Percentiles rank a stretch among this genome's conserved stretches.
Evolutionary conservation across 2,113 vertebrate species (phyloP).

Genomic region (Zosterops japonicus): DNA sequence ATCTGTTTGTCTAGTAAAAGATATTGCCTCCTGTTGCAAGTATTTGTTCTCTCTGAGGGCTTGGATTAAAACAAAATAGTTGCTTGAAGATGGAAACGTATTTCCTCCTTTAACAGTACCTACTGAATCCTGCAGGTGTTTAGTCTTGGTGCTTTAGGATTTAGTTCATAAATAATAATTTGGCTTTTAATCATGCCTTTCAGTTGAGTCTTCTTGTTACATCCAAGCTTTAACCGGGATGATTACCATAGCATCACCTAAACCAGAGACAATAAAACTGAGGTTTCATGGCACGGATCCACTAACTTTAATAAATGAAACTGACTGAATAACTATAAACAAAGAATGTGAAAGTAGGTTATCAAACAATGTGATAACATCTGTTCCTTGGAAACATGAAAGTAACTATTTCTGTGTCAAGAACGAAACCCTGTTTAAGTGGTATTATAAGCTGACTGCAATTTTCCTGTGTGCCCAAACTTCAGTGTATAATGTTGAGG

Average conservation of each 20-base stretch:
- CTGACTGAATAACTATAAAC: constrained; percentile 30
- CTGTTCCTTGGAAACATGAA: constrained; percentile 52
- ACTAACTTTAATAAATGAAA: constrained; percentile 49
- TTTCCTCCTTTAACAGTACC: constrained; percentile 21
- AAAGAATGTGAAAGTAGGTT: constrained; percentile 52
- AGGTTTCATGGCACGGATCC: constrained; percentile 31
- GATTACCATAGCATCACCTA: constrained; percentile 27
- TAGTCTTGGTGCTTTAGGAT: neutral
- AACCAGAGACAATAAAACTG: constrained; percentile 35
- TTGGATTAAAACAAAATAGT: neutral
- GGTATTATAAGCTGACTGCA: constrained; percentile 6
- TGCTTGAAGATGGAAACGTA: neutral
- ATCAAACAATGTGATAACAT: constrained; percentile 44
- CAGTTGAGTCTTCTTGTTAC: constrained; percentile 14
- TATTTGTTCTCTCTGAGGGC: neutral
- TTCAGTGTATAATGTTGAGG: neutral
- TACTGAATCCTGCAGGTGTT: constrained; percentile 30
- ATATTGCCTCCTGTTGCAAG: neutral
- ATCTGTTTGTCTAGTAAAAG: neutral
- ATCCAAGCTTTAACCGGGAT: neutral
- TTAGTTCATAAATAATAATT: constrained; percentile 55
- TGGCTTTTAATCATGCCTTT: constrained; percentile 44
- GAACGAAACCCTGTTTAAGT: constrained; percentile 19
- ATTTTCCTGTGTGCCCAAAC: neutral
- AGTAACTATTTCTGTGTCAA: constrained; percentile 48